Base-by-base conservation (phyloP, 2,113 vertebrate genomes). In the Morone chrysops region DNA sequence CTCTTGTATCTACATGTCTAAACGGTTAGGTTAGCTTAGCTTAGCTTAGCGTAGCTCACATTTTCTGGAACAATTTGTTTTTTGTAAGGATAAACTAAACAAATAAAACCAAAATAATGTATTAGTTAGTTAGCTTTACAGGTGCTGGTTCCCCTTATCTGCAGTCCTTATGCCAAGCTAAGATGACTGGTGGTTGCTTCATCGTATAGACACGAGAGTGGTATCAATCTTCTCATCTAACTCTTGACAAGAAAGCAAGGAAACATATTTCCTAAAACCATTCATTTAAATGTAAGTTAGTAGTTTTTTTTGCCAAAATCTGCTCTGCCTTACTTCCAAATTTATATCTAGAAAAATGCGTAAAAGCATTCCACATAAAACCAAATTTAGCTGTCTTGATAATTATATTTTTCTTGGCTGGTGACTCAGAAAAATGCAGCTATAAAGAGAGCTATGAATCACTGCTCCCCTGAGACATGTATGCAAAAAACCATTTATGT, bases 401-500 rank as follows among this genome's bases (percentile, higher is more conserved):
- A 41, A 70, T 25, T 65, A 4, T 51, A 51, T 75, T 80, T 16
- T 51, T 38, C 41, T 54, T 11, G 16, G 66, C 48, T 78, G 59
- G 56, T 87, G 83, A 91, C 83, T 85, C 73, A 85, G 74, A 86
- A 90, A 82, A 84, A 56, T 88, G 81, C 73, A 80, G 78, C 31
- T 83, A 54, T 36, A 88, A 25, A 18, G 68, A 82, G 48, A 76
- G n/a, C 48, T 78, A 22, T 92, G 92, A 91, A 78, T 89, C 90
- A 87, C 38, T 3, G 51, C 31, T 69, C 91, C 78, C 65, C 41
- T 43, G 83, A 74, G 83, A 78, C 65, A 62, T 81, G 61, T 60
- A 81, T 83, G 70, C 78, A 75, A 76, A 65, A 87, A 59, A 18
- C 25, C 71, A 38, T 87, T 90, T 91, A 90, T 81, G 80, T 90